A percentile compares a stretch with the other conserved stretches of the same genome.
Evolutionary conservation across 2,113 vertebrate genomes (phyloP).

Genomic region (Ictidomys tridecemlineatus): DNA sequence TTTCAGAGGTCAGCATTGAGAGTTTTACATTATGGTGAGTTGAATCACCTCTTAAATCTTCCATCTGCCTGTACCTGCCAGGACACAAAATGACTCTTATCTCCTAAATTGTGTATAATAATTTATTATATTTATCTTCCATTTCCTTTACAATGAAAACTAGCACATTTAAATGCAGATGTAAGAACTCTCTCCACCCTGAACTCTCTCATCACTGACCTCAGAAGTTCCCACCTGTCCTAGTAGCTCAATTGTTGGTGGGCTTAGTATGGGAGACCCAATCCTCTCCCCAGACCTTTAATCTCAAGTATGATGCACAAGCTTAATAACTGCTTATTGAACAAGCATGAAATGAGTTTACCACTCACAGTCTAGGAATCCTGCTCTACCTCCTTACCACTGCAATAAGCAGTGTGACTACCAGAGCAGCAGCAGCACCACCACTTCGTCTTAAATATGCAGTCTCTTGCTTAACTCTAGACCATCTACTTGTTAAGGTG

Average conservation of each 20-base stretch:
- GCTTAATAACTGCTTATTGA: neutral
- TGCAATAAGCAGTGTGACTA: neutral
- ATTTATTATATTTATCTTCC: no score
- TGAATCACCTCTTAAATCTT: no score
- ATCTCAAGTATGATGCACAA: neutral
- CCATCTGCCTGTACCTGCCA: no score
- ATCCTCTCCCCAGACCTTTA: accelerated
- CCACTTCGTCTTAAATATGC: neutral
- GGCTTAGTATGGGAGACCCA: neutral
- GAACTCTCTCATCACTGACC: neutral
- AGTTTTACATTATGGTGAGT: no score
- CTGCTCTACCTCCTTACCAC: neutral
- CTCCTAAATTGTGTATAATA: no score
- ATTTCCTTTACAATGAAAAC: no score
- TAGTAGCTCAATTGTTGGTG: neutral
- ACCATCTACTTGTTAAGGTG: neutral
- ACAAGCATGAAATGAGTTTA: no score
- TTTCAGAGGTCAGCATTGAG: no score
- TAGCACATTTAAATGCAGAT: neutral
- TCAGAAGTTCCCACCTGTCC: neutral
- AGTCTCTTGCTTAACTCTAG: accelerated
- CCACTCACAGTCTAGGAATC: no score
- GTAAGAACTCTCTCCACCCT: neutral
- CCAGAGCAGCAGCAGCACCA: neutral
- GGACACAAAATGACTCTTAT: no score